Base-by-base conservation (phyloP, 2,797 vertebrate genomes). In the Microchirus variegatus region DNA sequence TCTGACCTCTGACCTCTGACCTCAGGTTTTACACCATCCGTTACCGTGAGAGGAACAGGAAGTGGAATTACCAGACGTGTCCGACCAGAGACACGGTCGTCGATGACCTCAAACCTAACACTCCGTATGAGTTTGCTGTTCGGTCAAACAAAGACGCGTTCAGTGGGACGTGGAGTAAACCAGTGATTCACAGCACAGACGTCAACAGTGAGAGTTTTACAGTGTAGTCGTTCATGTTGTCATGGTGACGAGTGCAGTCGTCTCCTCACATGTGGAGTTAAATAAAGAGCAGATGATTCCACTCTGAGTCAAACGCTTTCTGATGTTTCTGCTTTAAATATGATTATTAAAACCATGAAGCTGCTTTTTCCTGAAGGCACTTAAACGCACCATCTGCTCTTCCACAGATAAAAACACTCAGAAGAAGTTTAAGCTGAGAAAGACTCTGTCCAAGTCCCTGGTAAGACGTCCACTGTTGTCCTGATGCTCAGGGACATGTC, bases 11-110 rank as follows among this genome's bases (percentile, higher is more conserved):
- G 16, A 18, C 37, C 5, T 61, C 3, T 12, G 6, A 4, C 9
- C 3, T 48, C 77, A 98, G 97, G 82, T 94, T 94, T 86, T 99
- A 97, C 81, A 98, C 96, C 59, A 93, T 99, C 84, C 95, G 97
- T 59, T 98, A 96, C 78, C 92, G 96, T 84, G 96, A 98, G 90
- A 90, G 88, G 63, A 95, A 96, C 88, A 96, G 94, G 90, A 96
- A 96, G 77, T 99, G 97, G 97, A 91, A 93, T 77, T 97, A 97
- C 73, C 96, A 97, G 68, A 95, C 95, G 26, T 98, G 97, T 70
- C 97, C 97, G 1, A 94, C 95, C 62, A 96, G 95, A 3, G 96
- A 97, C 92, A 97, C 95, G 0, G 96, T 97, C 47, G 89, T 99
- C 8, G 95, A 96, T 63, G 95, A 95, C 77, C 90, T 99, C 56